Evolutionary conservation across 2,113 vertebrate species (phyloP).

Genomic region (Cochlearius cochlearius): DNA sequence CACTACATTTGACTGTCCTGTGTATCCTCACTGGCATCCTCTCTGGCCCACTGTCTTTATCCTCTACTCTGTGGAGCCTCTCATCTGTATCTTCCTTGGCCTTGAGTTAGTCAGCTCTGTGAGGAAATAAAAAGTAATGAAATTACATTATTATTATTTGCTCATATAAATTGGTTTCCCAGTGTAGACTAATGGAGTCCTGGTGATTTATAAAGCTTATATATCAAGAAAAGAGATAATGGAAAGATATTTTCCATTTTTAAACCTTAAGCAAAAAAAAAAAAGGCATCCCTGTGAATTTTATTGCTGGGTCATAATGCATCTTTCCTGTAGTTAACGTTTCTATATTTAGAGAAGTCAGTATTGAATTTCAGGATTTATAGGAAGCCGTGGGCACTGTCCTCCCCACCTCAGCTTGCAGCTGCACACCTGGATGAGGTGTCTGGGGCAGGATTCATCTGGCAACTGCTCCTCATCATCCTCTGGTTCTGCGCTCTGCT

Average conservation of each 20-base stretch:
- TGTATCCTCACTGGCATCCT: neutral
- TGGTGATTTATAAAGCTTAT: neutral
- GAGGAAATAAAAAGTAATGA: neutral
- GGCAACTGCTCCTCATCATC: neutral
- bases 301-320: neutral
- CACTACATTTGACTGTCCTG: neutral
- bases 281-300: neutral
- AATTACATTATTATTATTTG: neutral
- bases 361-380: neutral
- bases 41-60: neutral
- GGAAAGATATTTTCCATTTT: neutral
- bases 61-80: neutral
- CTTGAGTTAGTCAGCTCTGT: neutral
- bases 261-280: neutral
- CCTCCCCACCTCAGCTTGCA: neutral
- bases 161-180: neutral
- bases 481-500: neutral
- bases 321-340: neutral
- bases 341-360: neutral
- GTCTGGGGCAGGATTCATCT: neutral
- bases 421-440: neutral
- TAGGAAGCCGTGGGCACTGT: neutral
- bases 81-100: neutral
- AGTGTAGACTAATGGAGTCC: neutral
- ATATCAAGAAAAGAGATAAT: conserved; percentile 1